phyloP scores from a whole-genome alignment of 2,113 vertebrate genomes.

The Dipodomys merriami region DNA sequence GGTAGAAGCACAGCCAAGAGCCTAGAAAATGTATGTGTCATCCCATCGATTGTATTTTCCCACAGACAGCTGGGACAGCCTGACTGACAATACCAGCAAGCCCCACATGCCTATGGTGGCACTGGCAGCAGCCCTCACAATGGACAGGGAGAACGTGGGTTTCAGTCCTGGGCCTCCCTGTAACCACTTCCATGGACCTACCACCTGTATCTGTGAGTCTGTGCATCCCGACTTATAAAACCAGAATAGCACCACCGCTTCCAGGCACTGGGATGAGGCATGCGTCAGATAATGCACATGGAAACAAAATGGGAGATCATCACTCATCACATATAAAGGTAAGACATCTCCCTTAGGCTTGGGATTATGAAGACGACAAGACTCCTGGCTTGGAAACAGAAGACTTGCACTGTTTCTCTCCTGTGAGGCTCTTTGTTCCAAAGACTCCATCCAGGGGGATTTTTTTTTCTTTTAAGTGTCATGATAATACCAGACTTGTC shows the following conservation, averaged over 20 bases:
- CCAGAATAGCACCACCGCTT: not conserved
- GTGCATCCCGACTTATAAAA: not conserved
- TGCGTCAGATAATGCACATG: not conserved
- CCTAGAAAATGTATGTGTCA: not conserved
- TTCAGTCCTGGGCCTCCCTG: accelerated
- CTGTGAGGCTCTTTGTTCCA: not conserved
- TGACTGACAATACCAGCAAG: not conserved
- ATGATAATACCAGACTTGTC: not conserved
- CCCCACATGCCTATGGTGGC: too few species aligned
- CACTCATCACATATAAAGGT: not conserved
- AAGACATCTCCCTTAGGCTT: not conserved
- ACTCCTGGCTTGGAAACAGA: not conserved
- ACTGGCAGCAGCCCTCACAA: accelerated
- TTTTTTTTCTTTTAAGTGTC: not conserved
- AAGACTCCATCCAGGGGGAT: not conserved
- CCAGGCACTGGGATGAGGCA: not conserved
- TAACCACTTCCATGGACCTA: not conserved
- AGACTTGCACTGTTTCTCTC: not conserved
- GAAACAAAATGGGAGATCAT: slow-evolving; percentile 2
- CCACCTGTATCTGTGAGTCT: not conserved
- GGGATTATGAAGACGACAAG: not conserved
- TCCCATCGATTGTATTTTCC: not conserved
- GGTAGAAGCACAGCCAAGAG: not conserved
- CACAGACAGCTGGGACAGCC: not conserved
- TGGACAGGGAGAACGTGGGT: not conserved